A percentile compares a stretch with the other conserved stretches of the same genome.
phyloP scores from a whole-genome alignment of 2,113 vertebrate genomes.

The Rhagologus leucostigma region DNA sequence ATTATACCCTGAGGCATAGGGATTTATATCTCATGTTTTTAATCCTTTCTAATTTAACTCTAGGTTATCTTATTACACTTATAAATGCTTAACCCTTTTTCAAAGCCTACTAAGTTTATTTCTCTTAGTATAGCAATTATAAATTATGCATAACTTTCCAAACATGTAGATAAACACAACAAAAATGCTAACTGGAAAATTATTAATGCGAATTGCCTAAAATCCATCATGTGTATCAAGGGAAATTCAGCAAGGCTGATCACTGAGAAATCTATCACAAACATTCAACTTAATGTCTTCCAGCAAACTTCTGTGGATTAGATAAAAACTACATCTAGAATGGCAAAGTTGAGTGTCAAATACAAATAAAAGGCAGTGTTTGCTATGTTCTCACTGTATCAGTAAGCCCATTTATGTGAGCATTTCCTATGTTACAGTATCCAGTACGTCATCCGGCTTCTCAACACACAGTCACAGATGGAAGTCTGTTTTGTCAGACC shows the following conservation, averaged over 20 bases:
- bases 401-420: not conserved
- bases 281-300: not conserved
- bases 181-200: not conserved
- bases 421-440: not conserved
- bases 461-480: not conserved
- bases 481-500: not conserved
- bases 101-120: not conserved
- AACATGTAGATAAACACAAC: not conserved
- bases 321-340: not conserved
- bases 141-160: not conserved
- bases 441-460: not conserved
- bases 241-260: not conserved
- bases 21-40: slow-evolving; percentile 30
- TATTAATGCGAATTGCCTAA: not conserved
- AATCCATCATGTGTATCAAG: not conserved
- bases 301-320: not conserved
- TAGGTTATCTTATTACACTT: slow-evolving; percentile 12
- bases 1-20: slow-evolving; percentile 2
- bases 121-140: not conserved
- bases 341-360: not conserved
- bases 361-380: not conserved
- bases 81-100: slow-evolving; percentile 18
- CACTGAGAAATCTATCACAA: not conserved
- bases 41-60: slow-evolving; percentile 31
- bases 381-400: not conserved